Percentiles rank a stretch among this genome's conserved stretches.
Conservation (phyloP, 2,888 invertebrate genomes). For the Tubulanus polymorphus region DNA sequence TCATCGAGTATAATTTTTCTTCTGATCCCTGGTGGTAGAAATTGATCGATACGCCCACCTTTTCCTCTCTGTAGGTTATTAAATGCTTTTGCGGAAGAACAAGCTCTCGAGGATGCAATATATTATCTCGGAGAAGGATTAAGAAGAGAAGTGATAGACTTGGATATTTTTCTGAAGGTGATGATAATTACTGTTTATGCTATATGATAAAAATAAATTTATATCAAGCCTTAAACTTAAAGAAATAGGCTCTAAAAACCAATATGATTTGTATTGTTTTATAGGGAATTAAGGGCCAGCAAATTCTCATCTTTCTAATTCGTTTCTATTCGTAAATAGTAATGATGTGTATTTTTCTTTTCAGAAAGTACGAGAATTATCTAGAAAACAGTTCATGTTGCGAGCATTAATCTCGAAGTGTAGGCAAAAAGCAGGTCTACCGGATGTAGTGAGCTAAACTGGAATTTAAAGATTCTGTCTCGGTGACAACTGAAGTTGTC, state of each 20-base stretch:
- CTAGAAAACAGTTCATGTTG: constrained; percentile 92
- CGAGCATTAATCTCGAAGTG: constrained; percentile 95
- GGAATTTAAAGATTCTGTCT: not conserved
- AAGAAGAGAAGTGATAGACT: constrained; percentile 84
- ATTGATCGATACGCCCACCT: not conserved
- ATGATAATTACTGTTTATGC: not conserved
- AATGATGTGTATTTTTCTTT: constrained; percentile 21
- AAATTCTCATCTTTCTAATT: not conserved
- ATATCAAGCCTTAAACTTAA: not conserved
- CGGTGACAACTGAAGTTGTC: too few relatives aligned
- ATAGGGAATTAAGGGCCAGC: too few relatives aligned
- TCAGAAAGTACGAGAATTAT: constrained; percentile 86
- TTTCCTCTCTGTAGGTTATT: constrained; percentile 65
- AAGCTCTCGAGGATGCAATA: constrained; percentile 96
- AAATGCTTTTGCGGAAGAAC: constrained; percentile 94
- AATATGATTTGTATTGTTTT: too few relatives aligned
- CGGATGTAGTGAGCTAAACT: constrained; percentile 31
- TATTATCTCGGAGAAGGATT: constrained; percentile 96
- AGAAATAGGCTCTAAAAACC: too few relatives aligned
- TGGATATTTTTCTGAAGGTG: constrained; percentile 88
- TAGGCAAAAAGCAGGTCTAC: constrained; percentile 80
- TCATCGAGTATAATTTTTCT: not conserved
- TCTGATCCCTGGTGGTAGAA: not conserved
- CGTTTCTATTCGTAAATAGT: not conserved
- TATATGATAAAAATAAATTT: not conserved